Base-by-base conservation (phyloP, 2,797 vertebrate species). In the Thripadectes ignobilis region DNA sequence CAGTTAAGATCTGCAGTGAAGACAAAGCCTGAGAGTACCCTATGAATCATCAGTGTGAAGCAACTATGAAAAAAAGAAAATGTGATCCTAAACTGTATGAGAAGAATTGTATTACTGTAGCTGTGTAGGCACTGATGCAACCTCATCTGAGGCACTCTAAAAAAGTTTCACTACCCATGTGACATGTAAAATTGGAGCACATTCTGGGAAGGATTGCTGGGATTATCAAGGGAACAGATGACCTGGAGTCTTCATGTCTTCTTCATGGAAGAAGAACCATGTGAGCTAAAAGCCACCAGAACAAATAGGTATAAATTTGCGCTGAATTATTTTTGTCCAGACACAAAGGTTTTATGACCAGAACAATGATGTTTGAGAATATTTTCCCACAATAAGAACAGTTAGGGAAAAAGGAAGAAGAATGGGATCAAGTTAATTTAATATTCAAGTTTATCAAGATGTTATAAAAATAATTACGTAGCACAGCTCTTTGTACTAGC, bases 381-480 rank as follows among this genome's bases (percentile, higher is more conserved):
- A 82, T 30, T 4, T 30, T n/a, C 59, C 54, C 52, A 73, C 32
- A 88, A 61, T 32, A 89, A 74, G 36, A 83, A 67, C 7, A n/a
- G 27, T 27, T 36, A 75, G 12, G n/a, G 66, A 83, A 88, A 46
- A 84, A 77, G 43, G 58, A 94, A 90, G 39, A 78, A 32, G 51
- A 84, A 78, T 8, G 24, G 15, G 61, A 92, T 77, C 82, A 85
- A 88, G 49, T 88, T 85, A 91, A 88, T 72, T 93, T 91, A 89
- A 93, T 80, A 92, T 62, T 51, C 73, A 94, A 85, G 54, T 65
- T 77, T 80, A 85, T 88, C 57, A 93, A 89, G 41, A 68, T 38
- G 43, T 27, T 89, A 83, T 34, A 22, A 95, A 95, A 96, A 95
- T 66, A 88, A 88, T 87, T 90, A 52, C 20, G 65, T 21, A 81